Percentiles rank a stretch among this genome's conserved stretches.
phyloP scores from a whole-genome alignment of 2,888 invertebrate species.

The Sepiola atlantica region DNA sequence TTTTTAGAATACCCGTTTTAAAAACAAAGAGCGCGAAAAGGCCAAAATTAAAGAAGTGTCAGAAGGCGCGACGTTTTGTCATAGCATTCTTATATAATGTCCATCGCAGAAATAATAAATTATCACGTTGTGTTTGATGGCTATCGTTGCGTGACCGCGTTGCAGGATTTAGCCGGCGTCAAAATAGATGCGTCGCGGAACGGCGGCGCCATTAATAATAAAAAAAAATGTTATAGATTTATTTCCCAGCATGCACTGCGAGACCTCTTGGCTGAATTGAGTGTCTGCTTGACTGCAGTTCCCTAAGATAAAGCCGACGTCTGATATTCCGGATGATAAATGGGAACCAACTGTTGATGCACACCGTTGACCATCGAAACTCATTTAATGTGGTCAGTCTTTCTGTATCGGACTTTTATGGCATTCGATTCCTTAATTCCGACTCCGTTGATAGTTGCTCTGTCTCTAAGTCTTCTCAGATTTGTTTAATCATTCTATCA shows the following conservation, averaged over 20 bases:
- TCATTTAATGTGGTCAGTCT: background rate
- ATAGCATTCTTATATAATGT: background rate
- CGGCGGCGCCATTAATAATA: background rate
- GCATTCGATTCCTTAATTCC: background rate
- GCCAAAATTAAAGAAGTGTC: background rate
- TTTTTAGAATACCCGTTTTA: background rate
- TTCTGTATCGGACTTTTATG: background rate
- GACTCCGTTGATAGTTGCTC: too few relatives aligned
- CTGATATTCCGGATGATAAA: background rate
- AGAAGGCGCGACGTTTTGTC: background rate
- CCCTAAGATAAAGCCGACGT: background rate
- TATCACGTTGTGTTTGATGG: background rate
- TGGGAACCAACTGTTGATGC: constrained; percentile 23
- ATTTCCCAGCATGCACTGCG: background rate
- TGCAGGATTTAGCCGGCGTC: background rate
- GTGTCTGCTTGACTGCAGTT: background rate
- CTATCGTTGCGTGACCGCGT: background rate
- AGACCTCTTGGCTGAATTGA: background rate
- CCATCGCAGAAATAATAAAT: background rate
- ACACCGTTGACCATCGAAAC: background rate
- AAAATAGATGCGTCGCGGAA: background rate
- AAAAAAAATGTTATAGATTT: background rate
- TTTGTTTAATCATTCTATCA: too few relatives aligned
- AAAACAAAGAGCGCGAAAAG: background rate
- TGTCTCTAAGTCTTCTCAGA: too few relatives aligned